These are phyloP conservation scores for Therioaphis trifolii DNA, from an alignment of 2,888 invertebrate genomes.

Conservation along the genomic window DNA sequence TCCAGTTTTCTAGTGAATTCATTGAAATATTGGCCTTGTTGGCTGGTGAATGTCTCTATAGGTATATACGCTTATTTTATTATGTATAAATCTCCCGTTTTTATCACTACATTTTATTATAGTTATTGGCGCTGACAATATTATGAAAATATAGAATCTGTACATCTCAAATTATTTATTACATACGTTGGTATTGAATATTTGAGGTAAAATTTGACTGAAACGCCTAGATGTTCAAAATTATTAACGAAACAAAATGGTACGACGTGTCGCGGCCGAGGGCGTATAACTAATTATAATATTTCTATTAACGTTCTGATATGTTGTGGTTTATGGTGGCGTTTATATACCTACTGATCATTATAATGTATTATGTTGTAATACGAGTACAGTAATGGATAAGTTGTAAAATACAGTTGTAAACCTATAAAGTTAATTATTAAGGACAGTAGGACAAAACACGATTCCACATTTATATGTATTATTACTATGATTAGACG, in stretches of 20 bases:
- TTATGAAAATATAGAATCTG: background rate
- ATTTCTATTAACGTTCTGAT: no score
- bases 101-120: background rate
- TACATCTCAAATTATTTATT: background rate
- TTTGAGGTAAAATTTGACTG: background rate
- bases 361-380: background rate
- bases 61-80: background rate
- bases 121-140: background rate
- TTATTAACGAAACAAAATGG: no score
- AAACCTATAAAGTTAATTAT: background rate
- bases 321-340: no score
- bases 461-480: background rate
- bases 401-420: background rate
- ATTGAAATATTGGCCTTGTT: constrained; percentile 36
- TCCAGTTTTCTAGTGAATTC: constrained; percentile 20
- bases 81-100: background rate
- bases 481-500: background rate
- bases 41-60: constrained; percentile 12
- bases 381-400: background rate
- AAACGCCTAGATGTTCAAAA: no score
- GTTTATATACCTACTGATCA: no score
- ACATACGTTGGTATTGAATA: no score
- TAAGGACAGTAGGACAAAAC: background rate
- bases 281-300: no score
- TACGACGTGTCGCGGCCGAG: no score